These are phyloP conservation scores for Apamea monoglypha DNA, from an alignment of 2,888 invertebrate genomes.

Conservation along the genomic window DNA sequence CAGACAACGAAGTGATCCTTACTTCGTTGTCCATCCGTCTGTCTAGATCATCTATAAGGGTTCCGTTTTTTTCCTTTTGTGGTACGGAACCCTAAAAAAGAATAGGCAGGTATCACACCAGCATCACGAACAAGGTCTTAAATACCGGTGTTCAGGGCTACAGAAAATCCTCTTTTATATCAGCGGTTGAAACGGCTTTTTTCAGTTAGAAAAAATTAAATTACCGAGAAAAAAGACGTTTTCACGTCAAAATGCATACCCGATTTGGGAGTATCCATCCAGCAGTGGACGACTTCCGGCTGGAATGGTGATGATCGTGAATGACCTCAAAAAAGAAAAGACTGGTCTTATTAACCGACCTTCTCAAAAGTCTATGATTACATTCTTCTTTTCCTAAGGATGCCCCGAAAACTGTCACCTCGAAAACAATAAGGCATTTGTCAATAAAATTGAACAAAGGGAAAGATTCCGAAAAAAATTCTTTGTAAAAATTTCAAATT, in stretches of 20 bases:
- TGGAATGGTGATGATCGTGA: background rate
- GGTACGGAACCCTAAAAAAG: background rate
- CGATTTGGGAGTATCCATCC: background rate
- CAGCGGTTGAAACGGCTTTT: background rate
- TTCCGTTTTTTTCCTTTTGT: background rate
- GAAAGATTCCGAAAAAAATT: conserved; percentile 53
- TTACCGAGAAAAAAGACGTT: background rate
- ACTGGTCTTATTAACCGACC: background rate
- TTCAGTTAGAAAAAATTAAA: background rate
- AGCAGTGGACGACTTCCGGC: background rate
- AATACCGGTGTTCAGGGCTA: no score
- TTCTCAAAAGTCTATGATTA: conserved; percentile 4
- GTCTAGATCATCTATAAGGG: background rate
- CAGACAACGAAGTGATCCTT: no score
- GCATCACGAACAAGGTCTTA: background rate
- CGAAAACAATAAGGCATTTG: conserved; percentile 40
- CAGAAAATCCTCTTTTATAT: background rate
- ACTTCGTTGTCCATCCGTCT: no score
- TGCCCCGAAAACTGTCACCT: conserved; percentile 35
- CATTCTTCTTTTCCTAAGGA: conserved; percentile 48
- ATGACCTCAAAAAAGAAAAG: background rate
- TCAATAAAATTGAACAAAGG: conserved; percentile 43
- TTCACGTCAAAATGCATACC: background rate
- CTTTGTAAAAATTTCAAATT: conserved; percentile 45
- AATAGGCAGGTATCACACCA: background rate